Evolutionary conservation across 2,888 invertebrate genomes (phyloP).

Genomic region (Drosophila melanocephala): DNA sequence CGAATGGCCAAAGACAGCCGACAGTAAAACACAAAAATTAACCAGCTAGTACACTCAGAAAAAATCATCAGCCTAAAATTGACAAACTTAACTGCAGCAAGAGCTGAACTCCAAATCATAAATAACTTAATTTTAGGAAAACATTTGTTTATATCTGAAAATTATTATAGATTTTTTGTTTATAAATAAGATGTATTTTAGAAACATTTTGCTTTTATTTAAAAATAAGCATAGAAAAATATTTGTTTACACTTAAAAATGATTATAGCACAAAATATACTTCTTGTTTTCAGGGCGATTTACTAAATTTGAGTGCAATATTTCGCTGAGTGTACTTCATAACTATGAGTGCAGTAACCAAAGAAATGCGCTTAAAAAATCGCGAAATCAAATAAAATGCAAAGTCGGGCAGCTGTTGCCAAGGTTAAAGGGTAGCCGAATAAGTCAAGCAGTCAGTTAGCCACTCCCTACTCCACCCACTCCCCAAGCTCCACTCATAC

Average conservation of each 20-base stretch:
- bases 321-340: background rate
- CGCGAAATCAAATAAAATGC: slow-evolving; percentile 22
- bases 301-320: background rate
- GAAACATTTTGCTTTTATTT: too few species aligned
- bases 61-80: too few species aligned
- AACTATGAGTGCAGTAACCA: slow-evolving; percentile 22
- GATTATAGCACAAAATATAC: too few species aligned
- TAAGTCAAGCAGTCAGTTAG: slow-evolving; percentile 39
- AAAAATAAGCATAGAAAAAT: background rate
- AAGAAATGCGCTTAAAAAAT: slow-evolving; percentile 29
- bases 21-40: background rate
- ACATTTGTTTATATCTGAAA: background rate
- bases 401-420: slow-evolving; percentile 43
- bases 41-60: slow-evolving; percentile 17
- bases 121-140: too few species aligned
- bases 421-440: slow-evolving; percentile 36
- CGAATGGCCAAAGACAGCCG: slow-evolving; percentile 16
- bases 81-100: background rate
- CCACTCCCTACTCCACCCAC: slow-evolving; percentile 1
- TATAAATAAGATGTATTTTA: background rate
- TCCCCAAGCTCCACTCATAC: background rate
- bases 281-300: background rate
- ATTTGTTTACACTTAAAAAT: background rate
- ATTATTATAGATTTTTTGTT: too few species aligned
- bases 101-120: background rate